Base-by-base conservation (phyloP, 1,140 invertebrate genomes). In the Dryas iulia region DNA sequence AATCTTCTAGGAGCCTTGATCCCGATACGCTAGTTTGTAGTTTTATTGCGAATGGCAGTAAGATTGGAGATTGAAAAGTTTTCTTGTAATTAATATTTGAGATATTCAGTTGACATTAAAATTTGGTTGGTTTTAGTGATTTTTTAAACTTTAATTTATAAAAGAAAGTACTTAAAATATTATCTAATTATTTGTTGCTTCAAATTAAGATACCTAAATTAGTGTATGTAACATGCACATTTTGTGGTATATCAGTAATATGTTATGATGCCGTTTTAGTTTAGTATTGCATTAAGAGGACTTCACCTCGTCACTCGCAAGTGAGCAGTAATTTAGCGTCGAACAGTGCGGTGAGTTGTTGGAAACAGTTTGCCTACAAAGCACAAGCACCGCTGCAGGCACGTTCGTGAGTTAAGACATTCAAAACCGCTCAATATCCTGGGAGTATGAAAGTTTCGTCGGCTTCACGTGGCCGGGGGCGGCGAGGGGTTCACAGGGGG, bases 401-500 rank as follows among this genome's bases (percentile, higher is more conserved):
- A 79, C 82, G 86, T 70, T 87, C 86, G 84, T 88, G 89, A 90
- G 89, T 91, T 90, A 91, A 91, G 87, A 91, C 89, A 91, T 91
- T 91, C 89, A 91, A 91, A 91, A 91, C 89, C 89, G 89, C 89
- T 91, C 89, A 89, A 91, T 91, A 91, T 90, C 89, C 85, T 84
- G 84, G 79, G 78, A 84, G 86, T 87, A 87, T 86, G 87, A 91
- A 91, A 90, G 82, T 91, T 91, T 89, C 82, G 84, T 78, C 84
- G 87, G 84, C 83, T 86, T 86, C 83, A 85, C 82, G 85, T 87
- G 87, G 88, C 87, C 82, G 86, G 87, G 86, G 85, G 77, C 74
- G 83, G 82, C 78, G 82, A 81, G 81, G 83, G 83, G 84, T 86
- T 77, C 82, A 84, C 82, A 84, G 88, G 89, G 92, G 93, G 94